Conservation (phyloP, 1,140 invertebrate species). For the Diuraphis noxia region DNA sequence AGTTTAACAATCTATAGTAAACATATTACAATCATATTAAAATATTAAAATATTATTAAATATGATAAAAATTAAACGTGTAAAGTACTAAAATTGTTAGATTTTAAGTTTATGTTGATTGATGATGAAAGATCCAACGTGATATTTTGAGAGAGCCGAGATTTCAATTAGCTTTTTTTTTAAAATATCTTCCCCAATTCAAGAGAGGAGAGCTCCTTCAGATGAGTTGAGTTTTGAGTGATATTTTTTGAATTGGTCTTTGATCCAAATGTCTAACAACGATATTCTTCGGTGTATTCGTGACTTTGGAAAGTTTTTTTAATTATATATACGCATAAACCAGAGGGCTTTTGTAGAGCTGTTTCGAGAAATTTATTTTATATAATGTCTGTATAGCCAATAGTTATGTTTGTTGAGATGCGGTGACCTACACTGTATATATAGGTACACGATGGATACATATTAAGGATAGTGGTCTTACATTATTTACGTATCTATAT, state of each 20-base stretch:
- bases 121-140: not conserved
- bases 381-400: no score
- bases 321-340: no score
- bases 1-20: not conserved
- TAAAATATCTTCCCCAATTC: not conserved
- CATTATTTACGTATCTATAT: not conserved
- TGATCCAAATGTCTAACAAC: no score
- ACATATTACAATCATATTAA: not conserved
- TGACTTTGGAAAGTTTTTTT: no score
- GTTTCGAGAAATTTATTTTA: no score
- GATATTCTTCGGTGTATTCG: no score
- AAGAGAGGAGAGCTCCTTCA: not conserved
- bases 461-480: not conserved
- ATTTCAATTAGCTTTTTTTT: not conserved
- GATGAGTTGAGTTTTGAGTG: not conserved
- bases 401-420: not conserved
- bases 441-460: no score
- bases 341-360: no score
- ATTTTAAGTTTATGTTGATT: not conserved
- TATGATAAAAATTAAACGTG: not conserved
- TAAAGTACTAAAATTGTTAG: not conserved
- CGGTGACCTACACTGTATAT: no score
- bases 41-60: not conserved
- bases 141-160: not conserved
- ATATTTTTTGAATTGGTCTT: no score